Conservation (phyloP, 2,113 vertebrate species). For the Gorsachius goisagi region DNA sequence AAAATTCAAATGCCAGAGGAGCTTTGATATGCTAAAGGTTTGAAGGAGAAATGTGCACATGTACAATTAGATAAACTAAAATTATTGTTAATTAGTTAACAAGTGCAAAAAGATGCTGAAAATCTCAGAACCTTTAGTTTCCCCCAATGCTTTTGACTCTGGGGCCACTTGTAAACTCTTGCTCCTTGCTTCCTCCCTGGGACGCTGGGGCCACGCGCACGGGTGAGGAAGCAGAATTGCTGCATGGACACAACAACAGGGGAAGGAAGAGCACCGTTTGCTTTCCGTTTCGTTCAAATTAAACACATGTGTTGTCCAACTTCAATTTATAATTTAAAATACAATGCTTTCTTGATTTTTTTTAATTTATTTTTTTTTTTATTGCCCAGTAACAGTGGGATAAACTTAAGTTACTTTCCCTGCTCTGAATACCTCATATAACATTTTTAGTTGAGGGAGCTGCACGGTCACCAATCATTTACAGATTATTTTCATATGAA, state of each 20-base stretch:
- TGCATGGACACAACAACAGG: background rate
- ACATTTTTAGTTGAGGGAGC: background rate
- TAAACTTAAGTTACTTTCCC: background rate
- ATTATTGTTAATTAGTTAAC: background rate
- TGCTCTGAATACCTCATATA: background rate
- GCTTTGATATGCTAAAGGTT: background rate
- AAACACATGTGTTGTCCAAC: background rate
- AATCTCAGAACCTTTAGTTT: background rate
- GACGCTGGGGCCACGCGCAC: accelerated
- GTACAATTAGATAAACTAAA: background rate
- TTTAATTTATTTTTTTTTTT: background rate
- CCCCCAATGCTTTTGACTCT: background rate
- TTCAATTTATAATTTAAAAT: background rate
- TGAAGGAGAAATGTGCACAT: background rate
- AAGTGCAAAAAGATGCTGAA: background rate
- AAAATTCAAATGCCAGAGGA: background rate
- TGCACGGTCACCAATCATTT: background rate
- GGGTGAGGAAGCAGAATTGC: background rate
- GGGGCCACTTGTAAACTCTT: background rate
- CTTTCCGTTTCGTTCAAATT: accelerated
- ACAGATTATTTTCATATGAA: background rate
- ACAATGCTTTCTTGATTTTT: background rate
- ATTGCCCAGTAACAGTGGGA: background rate
- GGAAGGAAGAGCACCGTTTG: background rate
- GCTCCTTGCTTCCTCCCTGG: background rate